phyloP scores from a whole-genome alignment of 2,797 vertebrate genomes.

The Nyctibius grandis region DNA sequence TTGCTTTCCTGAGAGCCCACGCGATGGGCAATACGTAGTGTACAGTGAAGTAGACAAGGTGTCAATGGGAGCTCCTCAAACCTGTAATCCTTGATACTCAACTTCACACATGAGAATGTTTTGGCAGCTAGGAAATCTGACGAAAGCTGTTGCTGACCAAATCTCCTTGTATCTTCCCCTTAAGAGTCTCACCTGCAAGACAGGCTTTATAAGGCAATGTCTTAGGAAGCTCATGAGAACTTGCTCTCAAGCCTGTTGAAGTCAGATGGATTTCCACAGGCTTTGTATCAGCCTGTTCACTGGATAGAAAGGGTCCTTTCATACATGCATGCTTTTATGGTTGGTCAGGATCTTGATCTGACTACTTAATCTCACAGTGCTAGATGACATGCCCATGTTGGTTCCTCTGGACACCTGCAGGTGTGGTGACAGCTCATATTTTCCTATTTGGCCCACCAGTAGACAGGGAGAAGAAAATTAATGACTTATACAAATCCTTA shows the following conservation, averaged over 20 bases:
- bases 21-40: not conserved
- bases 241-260: not conserved
- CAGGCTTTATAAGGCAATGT: not conserved
- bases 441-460: not conserved
- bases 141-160: not conserved
- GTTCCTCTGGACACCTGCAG: not conserved
- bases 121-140: not conserved
- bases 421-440: not conserved
- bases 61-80: not conserved
- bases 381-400: not conserved
- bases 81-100: not conserved
- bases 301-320: not conserved
- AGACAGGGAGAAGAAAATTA: not conserved
- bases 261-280: not conserved
- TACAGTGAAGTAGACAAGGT: not conserved
- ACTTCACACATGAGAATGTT: not conserved
- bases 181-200: not conserved
- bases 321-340: not conserved
- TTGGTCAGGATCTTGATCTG: not conserved
- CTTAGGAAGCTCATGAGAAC: not conserved
- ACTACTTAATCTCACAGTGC: not conserved
- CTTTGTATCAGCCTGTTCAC: not conserved
- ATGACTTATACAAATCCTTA: not conserved
- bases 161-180: not conserved
- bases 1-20: not conserved